Conservation (phyloP, 2,113 vertebrate genomes). For the Oryzias melastigma region DNA sequence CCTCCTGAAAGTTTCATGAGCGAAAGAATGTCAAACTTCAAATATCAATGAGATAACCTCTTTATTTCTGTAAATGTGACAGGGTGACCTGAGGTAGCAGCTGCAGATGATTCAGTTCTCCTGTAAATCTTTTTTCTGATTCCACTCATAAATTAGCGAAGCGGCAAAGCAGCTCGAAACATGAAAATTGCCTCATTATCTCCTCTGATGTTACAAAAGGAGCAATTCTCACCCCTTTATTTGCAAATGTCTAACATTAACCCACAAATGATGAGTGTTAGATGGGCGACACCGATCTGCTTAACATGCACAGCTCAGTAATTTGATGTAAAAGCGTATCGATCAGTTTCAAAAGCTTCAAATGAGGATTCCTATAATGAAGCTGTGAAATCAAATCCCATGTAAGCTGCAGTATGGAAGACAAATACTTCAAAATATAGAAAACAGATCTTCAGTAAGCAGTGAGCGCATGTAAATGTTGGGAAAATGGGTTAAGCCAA, state of each 20-base stretch:
- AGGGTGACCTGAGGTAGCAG: too few species aligned
- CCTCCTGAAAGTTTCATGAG: slow-evolving; percentile 76
- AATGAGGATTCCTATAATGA: slow-evolving; percentile 10
- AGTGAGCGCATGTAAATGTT: too few species aligned
- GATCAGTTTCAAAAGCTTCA: not conserved
- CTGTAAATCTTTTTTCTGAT: slow-evolving; percentile 17
- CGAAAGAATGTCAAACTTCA: too few species aligned
- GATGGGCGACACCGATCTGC: slow-evolving; percentile 1
- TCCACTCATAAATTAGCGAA: slow-evolving; percentile 26
- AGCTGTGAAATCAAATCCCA: not conserved
- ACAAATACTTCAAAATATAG: not conserved
- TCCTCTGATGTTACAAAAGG: slow-evolving; percentile 19
- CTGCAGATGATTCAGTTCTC: slow-evolving; percentile 10
- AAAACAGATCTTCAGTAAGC: not conserved
- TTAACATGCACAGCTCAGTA: not conserved
- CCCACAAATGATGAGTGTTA: not conserved
- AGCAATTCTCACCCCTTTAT: not conserved
- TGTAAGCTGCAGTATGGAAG: not conserved
- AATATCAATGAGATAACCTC: too few species aligned
- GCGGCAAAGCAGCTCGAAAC: slow-evolving; percentile 6
- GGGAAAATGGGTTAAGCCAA: too few species aligned
- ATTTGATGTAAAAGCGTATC: not conserved
- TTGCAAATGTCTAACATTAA: not conserved
- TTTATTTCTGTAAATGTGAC: slow-evolving; percentile 3
- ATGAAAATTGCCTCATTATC: slow-evolving; percentile 5